Evolutionary conservation across 2,888 invertebrate genomes (phyloP), one percentile per base, ranked within the genome.

Genomic region (Ectropis crepuscularia): DNA sequence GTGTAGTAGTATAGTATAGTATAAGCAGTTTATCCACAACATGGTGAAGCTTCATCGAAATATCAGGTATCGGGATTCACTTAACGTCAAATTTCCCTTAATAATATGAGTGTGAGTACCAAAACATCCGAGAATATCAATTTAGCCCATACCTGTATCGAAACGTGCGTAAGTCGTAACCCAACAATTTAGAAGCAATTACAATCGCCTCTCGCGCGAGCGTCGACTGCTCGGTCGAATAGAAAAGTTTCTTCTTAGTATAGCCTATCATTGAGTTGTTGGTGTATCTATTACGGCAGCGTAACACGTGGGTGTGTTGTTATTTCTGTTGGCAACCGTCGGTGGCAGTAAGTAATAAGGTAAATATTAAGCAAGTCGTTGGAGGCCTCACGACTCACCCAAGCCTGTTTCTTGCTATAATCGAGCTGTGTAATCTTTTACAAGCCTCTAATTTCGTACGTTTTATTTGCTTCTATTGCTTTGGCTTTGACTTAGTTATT

Each of bases 341-440:
- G 83, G 83, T 79, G 81, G 87, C 81, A 84, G 81, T 88, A 88
- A 89, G 87, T 87, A 87, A 86, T 88, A 88, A 86, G 75, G 87
- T 87, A 90, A 90, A 90, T 87, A 90, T 89, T 88, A 81, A 80
- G 82, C 82, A 84, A 87, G 77, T 77, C 77, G 75, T 78, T 78
- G 72, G 82, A 87, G 87, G 84, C 81, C 83, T 72, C 76, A 72
- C 72, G 76, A 82, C 80, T 79, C 76, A 81, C 76, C 78, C 70
- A 74, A 66, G 69, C 73, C 60, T 78, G 78, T 74, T 78, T 78
- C 75, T 70, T 74, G 66, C 71, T 67, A 68, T 74, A 74, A 53
- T 61, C 58, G 42, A 47, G 36, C 62, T 57, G 43, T 65, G 53
- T 62, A 51, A 53, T 65, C 57, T 57, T 63, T 62, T 61, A 53